A percentile compares a stretch with the other conserved stretches of the same genome.
These are phyloP conservation scores for Pygoscelis antarcticus DNA, from an alignment of 2,113 vertebrate species.

Conservation along the genomic window DNA sequence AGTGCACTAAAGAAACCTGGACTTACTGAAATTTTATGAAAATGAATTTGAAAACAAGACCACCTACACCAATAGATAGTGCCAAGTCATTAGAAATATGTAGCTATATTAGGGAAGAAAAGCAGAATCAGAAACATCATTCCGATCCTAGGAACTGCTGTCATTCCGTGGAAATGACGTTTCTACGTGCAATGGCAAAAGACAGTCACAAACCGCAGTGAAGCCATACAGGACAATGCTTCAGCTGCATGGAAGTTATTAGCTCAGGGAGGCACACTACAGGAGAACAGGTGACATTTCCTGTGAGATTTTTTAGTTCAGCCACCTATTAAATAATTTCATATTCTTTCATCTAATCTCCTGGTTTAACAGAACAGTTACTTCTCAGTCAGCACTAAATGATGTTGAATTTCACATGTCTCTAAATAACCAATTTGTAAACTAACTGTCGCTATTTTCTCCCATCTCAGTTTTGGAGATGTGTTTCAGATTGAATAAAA, in stretches of 20 bases:
- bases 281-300: background rate
- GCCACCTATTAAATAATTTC: background rate
- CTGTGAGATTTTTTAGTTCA: background rate
- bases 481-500: background rate
- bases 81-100: background rate
- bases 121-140: background rate
- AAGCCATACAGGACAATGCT: background rate
- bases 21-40: background rate
- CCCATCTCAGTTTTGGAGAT: background rate
- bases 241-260: background rate
- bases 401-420: background rate
- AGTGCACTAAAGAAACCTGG: background rate
- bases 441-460: background rate
- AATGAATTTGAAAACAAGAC: background rate
- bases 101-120: background rate
- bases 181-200: background rate
- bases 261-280: background rate
- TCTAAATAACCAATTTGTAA: background rate
- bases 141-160: background rate
- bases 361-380: background rate
- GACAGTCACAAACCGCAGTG: background rate
- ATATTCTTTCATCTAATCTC: background rate
- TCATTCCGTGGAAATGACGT: background rate
- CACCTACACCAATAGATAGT: background rate
- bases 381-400: background rate